Evolutionary conservation across 2,113 vertebrate genomes (phyloP).

Genomic region (Entomyzon cyanotis): DNA sequence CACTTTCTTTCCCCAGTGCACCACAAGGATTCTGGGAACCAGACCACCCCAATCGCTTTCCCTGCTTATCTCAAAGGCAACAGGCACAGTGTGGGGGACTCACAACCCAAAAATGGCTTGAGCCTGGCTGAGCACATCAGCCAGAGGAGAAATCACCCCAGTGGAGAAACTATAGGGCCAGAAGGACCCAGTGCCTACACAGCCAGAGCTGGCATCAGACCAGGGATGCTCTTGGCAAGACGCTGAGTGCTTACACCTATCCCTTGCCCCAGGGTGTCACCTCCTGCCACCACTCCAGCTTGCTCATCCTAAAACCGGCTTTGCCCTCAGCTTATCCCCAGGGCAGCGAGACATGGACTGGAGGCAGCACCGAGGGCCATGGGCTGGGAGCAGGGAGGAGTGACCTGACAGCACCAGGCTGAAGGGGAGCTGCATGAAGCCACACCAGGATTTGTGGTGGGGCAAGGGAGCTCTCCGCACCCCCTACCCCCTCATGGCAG

Average conservation of each 20-base stretch:
- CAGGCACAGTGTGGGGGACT: not conserved
- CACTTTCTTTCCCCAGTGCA: rapidly evolving
- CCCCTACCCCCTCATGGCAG: not conserved
- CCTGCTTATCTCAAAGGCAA: not conserved
- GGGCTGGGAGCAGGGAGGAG: not conserved
- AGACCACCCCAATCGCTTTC: rapidly evolving
- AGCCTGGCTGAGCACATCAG: not conserved
- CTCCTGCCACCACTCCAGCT: not conserved
- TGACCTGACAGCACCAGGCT: not conserved
- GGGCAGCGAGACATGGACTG: not conserved
- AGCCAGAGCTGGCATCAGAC: not conserved
- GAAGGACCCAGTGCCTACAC: not conserved
- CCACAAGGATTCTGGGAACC: not conserved
- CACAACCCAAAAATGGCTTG: not conserved
- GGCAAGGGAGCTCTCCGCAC: not conserved
- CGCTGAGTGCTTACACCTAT: not conserved
- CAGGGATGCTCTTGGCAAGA: not conserved
- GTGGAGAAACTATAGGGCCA: not conserved
- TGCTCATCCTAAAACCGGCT: not conserved
- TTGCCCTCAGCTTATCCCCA: not conserved
- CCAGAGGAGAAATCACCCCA: not conserved
- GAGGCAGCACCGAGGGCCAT: not conserved
- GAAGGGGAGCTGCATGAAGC: not conserved
- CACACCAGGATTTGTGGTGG: not conserved
- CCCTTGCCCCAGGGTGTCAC: not conserved